Evolutionary conservation across 1,140 invertebrate species (phyloP).

Genomic region (Trachymyrmex cornetzi): DNA sequence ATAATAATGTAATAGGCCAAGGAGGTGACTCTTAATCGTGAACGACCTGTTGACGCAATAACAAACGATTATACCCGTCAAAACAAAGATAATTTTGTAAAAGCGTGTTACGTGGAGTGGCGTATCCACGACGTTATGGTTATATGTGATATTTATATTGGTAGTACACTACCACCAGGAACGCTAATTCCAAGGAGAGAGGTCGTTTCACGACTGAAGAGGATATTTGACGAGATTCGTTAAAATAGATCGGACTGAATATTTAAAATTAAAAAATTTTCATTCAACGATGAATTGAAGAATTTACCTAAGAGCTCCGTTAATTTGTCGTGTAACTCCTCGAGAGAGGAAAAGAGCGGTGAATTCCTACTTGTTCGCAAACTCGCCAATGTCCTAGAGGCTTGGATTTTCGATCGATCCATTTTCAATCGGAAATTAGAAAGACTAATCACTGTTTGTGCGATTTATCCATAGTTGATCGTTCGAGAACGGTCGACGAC

Average conservation of each 20-base stretch:
- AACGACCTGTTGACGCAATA: not conserved
- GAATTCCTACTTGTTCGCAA: conserved; percentile 70
- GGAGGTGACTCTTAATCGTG: not conserved
- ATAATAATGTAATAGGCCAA: not conserved
- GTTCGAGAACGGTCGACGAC: not conserved
- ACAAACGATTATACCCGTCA: not conserved
- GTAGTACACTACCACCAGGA: not conserved
- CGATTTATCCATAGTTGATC: not conserved
- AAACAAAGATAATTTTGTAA: not conserved
- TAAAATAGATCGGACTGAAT: not conserved
- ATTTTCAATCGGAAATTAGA: conserved; percentile 59
- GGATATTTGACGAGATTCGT: not conserved
- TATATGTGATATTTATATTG: not conserved
- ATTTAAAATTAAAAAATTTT: not conserved
- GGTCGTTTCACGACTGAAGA: not conserved
- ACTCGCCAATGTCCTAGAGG: conserved; percentile 69
- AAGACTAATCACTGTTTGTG: not conserved
- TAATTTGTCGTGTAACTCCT: conserved; percentile 84
- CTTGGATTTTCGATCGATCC: conserved; percentile 73
- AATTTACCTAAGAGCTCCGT: conserved; percentile 84
- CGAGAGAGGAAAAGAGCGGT: conserved; percentile 83
- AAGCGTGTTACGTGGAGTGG: not conserved
- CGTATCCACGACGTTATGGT: not conserved
- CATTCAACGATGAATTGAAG: not conserved
- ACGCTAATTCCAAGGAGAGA: too few species aligned